phyloP scores from a whole-genome alignment of 2,797 vertebrate species.

The Anomalospiza imberbis region DNA sequence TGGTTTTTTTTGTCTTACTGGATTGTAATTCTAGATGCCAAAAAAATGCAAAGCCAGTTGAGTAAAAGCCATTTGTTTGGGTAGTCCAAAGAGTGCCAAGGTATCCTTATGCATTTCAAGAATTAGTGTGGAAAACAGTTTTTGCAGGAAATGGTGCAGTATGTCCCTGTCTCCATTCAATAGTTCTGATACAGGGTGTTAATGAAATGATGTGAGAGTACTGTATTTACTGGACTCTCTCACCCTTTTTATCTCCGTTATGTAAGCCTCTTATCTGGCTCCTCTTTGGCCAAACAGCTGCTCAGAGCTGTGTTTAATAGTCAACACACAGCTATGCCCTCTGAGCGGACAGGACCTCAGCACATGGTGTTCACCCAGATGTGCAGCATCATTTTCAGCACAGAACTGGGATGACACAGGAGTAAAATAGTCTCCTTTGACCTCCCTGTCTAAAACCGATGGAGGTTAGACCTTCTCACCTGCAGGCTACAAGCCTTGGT shows the following conservation, averaged over 20 bases:
- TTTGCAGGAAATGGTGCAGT: not conserved
- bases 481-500: not conserved
- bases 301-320: not conserved
- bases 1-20: not conserved
- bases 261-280: not conserved
- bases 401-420: not conserved
- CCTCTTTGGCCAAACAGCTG: not conserved
- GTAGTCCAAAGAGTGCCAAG: not conserved
- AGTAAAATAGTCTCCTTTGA: not conserved
- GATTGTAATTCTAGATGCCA: not conserved
- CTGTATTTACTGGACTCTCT: not conserved
- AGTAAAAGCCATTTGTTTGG: not conserved
- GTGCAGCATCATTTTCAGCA: not conserved
- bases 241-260: not conserved
- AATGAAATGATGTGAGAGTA: not conserved
- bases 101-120: not conserved
- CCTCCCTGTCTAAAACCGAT: not conserved
- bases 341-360: not conserved
- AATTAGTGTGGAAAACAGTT: not conserved
- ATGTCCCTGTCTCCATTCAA: not conserved
- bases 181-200: not conserved
- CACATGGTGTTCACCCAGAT: fast-evolving
- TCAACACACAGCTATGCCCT: not conserved
- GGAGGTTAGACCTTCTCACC: not conserved
- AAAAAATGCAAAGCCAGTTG: not conserved